A percentile compares a stretch with the other conserved stretches of the same genome.
These are phyloP conservation scores for Polyommatus icarus DNA, from an alignment of 2,888 invertebrate genomes.

Conservation along the genomic window DNA sequence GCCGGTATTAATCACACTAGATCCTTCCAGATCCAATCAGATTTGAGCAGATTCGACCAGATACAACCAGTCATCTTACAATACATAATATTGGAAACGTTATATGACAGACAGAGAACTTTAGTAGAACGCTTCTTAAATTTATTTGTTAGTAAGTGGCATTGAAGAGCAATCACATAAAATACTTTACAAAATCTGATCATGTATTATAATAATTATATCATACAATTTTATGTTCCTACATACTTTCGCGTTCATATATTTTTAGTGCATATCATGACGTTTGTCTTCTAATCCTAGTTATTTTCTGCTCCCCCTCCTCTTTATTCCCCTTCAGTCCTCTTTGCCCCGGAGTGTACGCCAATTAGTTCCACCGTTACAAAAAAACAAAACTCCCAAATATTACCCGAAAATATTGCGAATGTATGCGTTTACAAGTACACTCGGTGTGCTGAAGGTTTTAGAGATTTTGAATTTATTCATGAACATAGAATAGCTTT, in stretches of 20 bases:
- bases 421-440: not conserved
- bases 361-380: not conserved
- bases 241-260: too few species aligned
- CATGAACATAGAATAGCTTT: constrained; percentile 4
- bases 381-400: not conserved
- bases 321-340: not conserved
- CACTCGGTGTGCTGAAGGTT: not conserved
- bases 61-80: not conserved
- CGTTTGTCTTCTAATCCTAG: too few species aligned
- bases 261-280: too few species aligned
- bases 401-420: constrained; percentile 4
- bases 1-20: not conserved
- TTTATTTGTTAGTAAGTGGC: too few species aligned
- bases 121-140: too few species aligned
- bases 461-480: constrained; percentile 19
- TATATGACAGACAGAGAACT: too few species aligned
- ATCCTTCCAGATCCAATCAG: not conserved
- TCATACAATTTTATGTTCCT: too few species aligned
- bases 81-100: too few species aligned
- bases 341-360: not conserved
- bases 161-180: too few species aligned
- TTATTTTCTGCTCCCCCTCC: not conserved
- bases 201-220: too few species aligned
- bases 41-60: not conserved
- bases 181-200: too few species aligned